Evolutionary conservation across 2,113 vertebrate genomes (phyloP), one percentile per base, ranked within the genome.

Genomic region (Nycticebus coucang): DNA sequence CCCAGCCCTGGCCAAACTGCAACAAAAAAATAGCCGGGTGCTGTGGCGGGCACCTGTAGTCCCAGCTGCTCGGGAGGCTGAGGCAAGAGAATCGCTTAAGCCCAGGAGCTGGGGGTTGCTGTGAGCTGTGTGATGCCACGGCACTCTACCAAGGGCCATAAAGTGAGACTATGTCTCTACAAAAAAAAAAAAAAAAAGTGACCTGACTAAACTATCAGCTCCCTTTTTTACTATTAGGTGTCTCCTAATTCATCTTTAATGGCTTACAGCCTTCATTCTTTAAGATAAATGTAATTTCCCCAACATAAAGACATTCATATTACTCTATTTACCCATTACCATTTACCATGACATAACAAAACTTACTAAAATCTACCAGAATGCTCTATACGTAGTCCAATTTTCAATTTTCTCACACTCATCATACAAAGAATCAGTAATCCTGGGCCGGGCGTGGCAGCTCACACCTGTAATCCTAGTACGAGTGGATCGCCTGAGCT

Each of bases 361-460:
- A 87, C 18, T 71, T 78, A 89, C 53, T 89, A 59, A 89, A 77
- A 60, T 53, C n/a, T 71, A 93, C 21, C 59, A 17, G 50, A n/a
- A 11, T 4, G 5, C 13, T 71, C 79, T 93, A 66, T 17, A 75
- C 15, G 64, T 33, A 94, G 9, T 41, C 19, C 35, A 75, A 50
- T 80, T 68, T 95, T 89, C 41, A 85, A 60, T 30, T 87, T 87
- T 93, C n/a, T 77, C 77, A 74, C 17, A 72, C 21, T 82, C 35
- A 75, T 37, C 33, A 55, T 37, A 74, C n/a, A 88, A 71, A 90
- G 26, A 82, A 53, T 66, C 62, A 87, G 35, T 80, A 83, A 78
- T 41, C 69, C 93, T 41, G 41, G 41, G 41, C 41, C 41, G 5
- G 41, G 41, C 41, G 41, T 41, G 41, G 41, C 5, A 5, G 41